A percentile compares a stretch with the other conserved stretches of the same genome.
phyloP scores from a whole-genome alignment of 2,888 invertebrate species.

The Euplagia quadripunctaria region DNA sequence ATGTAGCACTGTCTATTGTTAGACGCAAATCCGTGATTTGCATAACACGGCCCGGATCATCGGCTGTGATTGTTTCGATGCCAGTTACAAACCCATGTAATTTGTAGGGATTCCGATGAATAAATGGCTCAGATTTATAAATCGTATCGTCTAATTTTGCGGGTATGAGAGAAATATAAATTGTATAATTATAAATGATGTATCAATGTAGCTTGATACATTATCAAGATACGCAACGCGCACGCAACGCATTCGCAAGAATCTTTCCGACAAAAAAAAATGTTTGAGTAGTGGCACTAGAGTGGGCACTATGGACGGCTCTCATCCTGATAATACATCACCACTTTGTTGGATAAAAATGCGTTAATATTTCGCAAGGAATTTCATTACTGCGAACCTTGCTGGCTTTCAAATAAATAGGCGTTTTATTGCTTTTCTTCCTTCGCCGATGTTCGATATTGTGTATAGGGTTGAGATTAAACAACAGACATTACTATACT shows the following conservation, averaged over 20 bases:
- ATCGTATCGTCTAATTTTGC: constrained; percentile 48
- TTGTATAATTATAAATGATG: constrained; percentile 24
- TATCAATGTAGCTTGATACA: constrained; percentile 16
- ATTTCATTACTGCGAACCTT: constrained; percentile 82
- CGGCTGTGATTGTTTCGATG: constrained; percentile 82
- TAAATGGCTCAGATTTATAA: constrained; percentile 72
- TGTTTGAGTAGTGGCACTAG: constrained; percentile 31
- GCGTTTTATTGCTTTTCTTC: constrained; percentile 83
- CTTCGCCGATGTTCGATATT: constrained; percentile 71
- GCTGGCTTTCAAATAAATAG: constrained; percentile 85
- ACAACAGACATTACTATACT: constrained; percentile 52
- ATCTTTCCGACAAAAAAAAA: constrained; percentile 36
- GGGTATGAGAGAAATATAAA: constrained; percentile 23
- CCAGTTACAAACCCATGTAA: constrained; percentile 79
- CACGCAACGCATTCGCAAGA: background rate
- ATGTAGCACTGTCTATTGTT: constrained; percentile 74
- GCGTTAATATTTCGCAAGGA: constrained; percentile 83
- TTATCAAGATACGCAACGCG: background rate
- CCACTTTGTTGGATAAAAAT: constrained; percentile 81
- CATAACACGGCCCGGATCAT: constrained; percentile 83
- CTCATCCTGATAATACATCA: constrained; percentile 73
- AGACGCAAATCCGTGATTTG: constrained; percentile 80
- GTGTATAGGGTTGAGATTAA: constrained; percentile 72
- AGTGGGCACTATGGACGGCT: constrained; percentile 53
- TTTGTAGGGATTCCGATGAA: constrained; percentile 81